Evolutionary conservation across 92 coral and sea anemone genomes (phyloP), one percentile per base, ranked within the genome.

Genomic region (Phenganax subtilis): DNA sequence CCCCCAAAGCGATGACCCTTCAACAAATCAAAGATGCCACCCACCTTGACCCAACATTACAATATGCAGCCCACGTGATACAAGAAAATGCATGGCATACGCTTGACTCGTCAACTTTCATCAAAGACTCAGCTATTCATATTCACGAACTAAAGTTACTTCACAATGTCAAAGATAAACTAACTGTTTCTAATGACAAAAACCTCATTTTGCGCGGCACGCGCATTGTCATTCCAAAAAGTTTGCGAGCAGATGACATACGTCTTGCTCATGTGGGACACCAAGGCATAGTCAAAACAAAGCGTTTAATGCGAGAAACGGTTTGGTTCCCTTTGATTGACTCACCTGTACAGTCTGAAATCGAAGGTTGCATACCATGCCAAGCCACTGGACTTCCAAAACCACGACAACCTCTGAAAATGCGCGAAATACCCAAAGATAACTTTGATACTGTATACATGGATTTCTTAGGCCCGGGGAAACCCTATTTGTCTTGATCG

Each of bases 1-100:
- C 71, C 29, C 71, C 71, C 0, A 30, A 65, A 65, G 71, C 71
- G 0, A 65, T 65, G 71, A 65, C 71, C 47, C 71, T 65, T 65
- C 31, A 65, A 65, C 29, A 20, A 20, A 65, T 65, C 71, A 20
- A 20, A 20, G 47, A 65, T 65, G 71, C 71, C 0, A 65, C 71
- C 11, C 29, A 65, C 29, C 0, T 20, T 65, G 71, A 65, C 71
- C 14, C 71, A 65, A 65, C n/a, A 65, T 30, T 65, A 17, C 71
- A 65, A 0, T 1, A 65, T 20, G 71, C 71, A 9, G 71, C 71
- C 0, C 60, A 56, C 60, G 0, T 56, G 47, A 37, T 37, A 37
- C 47, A 37, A 37, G 47, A 0, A 37, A 37, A 37, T 0, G 47
- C 47, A 37, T 37, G 47, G 47, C 47, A 37, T 0, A 37, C 47